Evolutionary conservation across 2,113 vertebrate species (phyloP), one percentile per base, ranked within the genome.

Genomic region (Rhinichthys klamathensis): DNA sequence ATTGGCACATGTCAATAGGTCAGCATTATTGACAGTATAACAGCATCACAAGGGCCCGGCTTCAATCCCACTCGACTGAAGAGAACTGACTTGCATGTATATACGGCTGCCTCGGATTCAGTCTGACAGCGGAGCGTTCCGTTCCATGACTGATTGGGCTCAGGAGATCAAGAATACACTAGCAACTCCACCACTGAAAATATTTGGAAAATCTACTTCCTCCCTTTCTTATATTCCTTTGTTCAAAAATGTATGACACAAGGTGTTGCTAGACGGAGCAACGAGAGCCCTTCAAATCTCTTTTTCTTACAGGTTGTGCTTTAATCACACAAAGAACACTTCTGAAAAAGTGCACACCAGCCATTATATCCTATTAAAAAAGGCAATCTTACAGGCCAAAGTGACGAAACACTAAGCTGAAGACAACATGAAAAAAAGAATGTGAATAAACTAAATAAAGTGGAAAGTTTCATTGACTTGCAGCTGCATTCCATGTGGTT

Each of bases 141-240:
- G 70, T 49, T 73, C 54, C 51, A 73, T 70, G 74, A 61, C 70
- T 58, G 69, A 82, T 61, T 41, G 69, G 51, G 69, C 80, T 79
- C 73, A 51, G 74, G 73, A 73, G 78, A 75, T 38, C 5, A 23
- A 61, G 25, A 73, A 15, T 10, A 10, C 74, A 77, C 49, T 41
- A 41, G 76, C 76, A 79, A 61, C 6, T 65, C 54, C 27, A 84
- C 13, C 41, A 54, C 78, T 61, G 85, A 89, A 90, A 88, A 82
- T 54, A 73, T 85, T 84, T 74, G 70, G 70, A 85, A 74, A 67
- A 84, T 87, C 61, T 80, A 16, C 69, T 63, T 81, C 82, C 56
- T 51, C 25, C 51, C 27, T 72, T 23, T 18, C 85, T 78, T 54
- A 86, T 61, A 84, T 72, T 84, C 54, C 25, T 38, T 69, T 51